Evolutionary conservation across 2,888 invertebrate species (phyloP), one percentile per base, ranked within the genome.

Genomic region (Loripinus fragilis): DNA sequence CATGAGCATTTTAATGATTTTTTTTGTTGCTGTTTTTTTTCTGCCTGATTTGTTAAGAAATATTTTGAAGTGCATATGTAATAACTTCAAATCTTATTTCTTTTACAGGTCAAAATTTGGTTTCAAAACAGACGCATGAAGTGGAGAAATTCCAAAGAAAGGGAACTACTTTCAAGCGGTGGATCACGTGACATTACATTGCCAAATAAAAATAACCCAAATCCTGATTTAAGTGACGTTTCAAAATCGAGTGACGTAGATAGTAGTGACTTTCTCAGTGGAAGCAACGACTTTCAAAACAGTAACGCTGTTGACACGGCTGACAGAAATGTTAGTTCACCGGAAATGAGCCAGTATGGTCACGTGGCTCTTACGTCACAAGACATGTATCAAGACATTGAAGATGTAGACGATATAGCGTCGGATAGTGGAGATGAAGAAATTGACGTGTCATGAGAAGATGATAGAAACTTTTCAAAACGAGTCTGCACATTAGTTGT

Each of bases 71-170:
- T n/a, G n/a, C n/a, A n/a, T n/a, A n/a, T n/a, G n/a, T n/a, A n/a
- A n/a, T n/a, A n/a, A n/a, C n/a, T n/a, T n/a, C 8, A 15, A 41
- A 41, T 45, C 45, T 20, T 45, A 8, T 45, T 45, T 45, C 20
- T 17, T 60, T 94, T 94, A 28, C 94, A 97, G 97, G 97, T 97
- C 76, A 97, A 97, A 94, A 97, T 97, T 81, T 97, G 97, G 96
- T 99, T 99, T 94, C 99, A 99, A 95, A 99, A 99, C 93, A 96
- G 99, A 0, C 96, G 99, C 74, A 99, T 99, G 99, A 99, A 98
- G 94, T 99, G 99, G 99, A 95, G 99, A 73, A 99, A 99, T 94
- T 98, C 98, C 5, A 99, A 99, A 94, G 99, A 99, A 93, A 95
- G 98, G 42, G 98, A 99, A 94, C 95, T 98, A 0, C 94, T 99